Base-by-base conservation (phyloP, 92 coral and sea anemone species). In the Meandrina meandrites region DNA sequence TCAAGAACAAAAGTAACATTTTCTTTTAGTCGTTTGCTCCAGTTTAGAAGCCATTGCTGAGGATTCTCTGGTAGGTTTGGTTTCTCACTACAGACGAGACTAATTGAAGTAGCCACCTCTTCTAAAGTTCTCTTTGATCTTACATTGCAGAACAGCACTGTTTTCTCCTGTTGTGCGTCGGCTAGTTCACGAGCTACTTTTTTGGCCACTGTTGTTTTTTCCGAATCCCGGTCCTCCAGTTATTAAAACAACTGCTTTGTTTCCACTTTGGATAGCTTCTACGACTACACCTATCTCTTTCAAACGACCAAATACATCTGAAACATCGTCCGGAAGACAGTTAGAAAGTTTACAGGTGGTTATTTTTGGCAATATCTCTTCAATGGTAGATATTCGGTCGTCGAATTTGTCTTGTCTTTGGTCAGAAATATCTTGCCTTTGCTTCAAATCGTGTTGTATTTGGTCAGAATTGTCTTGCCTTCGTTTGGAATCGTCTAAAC, bases 151-250 rank as follows among this genome's bases (percentile, higher is more conserved):
- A 57, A 84, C 1, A 84, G 30, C 31, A 84, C 88, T 2, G 40
- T 36, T 35, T 30, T 57, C 0, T 48, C 16, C 8, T 48, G 50
- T 2, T 69, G 48, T 17, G 36, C 19, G 28, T 76, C 30, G 1
- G 53, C 48, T 5, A 89, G 0, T 14, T 77, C 75, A 8, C 71
- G 88, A 36, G 88, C 91, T 17, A 70, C 88, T 37, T 15, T 16
- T 8, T 54, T 89, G 7, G 88, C 88, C 56, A 79, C 88, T 69
- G 91, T 80, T 18, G 91, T 84, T 58, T 89, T 89, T 27, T 88
- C 91, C 91, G 54, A 77, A 89, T 8, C 91, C 91, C 7, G 91
- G 91, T 8, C 89, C 89, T 2, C 91, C 91, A 27, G 91, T 89
- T 69, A 89, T 75, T 16, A 84, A 18, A 35, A 79, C 91, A 16